Percentiles rank a stretch among this genome's conserved stretches.
These are phyloP conservation scores for Triplophysa siluroides DNA, from an alignment of 2,113 vertebrate genomes.

Conservation along the genomic window DNA sequence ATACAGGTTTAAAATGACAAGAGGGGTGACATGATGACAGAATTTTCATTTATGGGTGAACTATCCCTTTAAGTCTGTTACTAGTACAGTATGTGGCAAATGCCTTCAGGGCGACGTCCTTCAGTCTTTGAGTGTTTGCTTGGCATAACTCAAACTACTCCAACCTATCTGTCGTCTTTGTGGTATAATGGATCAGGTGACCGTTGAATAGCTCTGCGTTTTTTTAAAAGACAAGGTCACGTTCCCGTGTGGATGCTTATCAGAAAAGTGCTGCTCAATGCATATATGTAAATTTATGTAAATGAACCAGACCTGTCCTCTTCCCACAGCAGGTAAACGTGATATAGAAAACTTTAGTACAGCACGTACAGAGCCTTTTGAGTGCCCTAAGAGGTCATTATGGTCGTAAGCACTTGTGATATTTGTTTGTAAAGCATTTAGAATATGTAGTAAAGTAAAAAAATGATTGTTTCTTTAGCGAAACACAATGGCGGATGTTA, in stretches of 20 bases:
- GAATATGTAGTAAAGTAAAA: no score
- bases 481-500: no score
- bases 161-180: not conserved
- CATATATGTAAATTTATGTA: conserved; percentile 35
- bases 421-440: no score
- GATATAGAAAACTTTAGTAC: not conserved
- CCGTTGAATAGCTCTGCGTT: not conserved
- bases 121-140: no score
- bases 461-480: no score
- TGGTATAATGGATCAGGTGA: not conserved
- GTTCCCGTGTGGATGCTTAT: not conserved
- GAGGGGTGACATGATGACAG: no score
- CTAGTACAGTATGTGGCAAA: no score
- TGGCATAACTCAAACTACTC: no score
- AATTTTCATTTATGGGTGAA: no score
- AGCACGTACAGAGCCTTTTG: not conserved
- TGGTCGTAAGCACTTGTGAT: not conserved
- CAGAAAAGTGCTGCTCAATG: conserved; percentile 16
- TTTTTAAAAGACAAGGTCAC: conserved; percentile 17
- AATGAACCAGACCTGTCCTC: conserved; percentile 3
- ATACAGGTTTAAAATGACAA: no score
- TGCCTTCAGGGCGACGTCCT: no score
- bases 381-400: not conserved
- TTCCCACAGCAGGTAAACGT: not conserved
- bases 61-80: no score